Conservation (phyloP, 2,888 invertebrate genomes). For the Timema cristinae region DNA sequence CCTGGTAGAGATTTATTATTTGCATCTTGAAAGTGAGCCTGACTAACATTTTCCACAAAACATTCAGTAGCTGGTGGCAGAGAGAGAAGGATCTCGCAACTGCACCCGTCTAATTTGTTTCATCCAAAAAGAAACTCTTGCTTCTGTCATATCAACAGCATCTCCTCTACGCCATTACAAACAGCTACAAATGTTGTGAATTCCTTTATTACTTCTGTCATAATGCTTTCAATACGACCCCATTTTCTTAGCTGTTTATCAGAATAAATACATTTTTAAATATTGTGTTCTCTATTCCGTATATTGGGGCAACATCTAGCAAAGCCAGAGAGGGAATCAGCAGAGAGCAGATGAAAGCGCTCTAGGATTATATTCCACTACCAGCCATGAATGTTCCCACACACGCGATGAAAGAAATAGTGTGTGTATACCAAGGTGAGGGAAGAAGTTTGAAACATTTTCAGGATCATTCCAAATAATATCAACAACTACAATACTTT, state of each 20-base stretch:
- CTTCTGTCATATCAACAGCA: background rate
- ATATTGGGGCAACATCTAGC: background rate
- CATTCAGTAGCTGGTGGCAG: background rate
- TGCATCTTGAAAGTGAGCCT: background rate
- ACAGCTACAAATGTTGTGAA: background rate
- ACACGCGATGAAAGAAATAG: too few relatives aligned
- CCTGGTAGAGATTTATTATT: background rate
- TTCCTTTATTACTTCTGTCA: background rate
- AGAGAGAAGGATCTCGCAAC: background rate
- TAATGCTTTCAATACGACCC: conserved; percentile 3
- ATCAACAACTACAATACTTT: background rate
- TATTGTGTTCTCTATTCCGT: background rate
- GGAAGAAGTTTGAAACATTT: background rate
- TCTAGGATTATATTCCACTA: too few relatives aligned
- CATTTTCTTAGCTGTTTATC: background rate
- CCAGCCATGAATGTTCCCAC: too few relatives aligned
- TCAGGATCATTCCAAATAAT: conserved; percentile 1
- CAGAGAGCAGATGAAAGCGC: conserved; percentile 2
- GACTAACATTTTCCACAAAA: background rate
- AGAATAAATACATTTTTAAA: background rate
- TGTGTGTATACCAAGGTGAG: too few relatives aligned
- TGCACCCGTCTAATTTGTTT: background rate
- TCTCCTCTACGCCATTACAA: background rate
- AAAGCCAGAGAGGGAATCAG: conserved; percentile 4
- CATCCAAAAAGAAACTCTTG: background rate